phyloP scores from a whole-genome alignment of 2,888 invertebrate species.

The Metopia argyrocephala region DNA sequence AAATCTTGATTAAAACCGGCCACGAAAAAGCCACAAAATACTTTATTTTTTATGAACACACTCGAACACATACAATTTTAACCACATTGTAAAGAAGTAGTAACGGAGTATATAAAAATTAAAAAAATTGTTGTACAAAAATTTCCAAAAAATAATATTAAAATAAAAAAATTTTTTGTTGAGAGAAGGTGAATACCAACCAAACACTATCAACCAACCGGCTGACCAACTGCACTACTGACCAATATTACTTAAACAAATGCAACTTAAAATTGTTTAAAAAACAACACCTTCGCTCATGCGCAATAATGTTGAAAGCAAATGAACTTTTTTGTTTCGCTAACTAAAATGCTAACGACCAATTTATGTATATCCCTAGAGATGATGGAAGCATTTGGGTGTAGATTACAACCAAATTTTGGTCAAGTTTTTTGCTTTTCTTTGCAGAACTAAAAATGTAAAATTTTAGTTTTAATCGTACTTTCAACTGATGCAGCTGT shows the following conservation, averaged over 20 bases:
- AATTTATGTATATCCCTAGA: background rate
- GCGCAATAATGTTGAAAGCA: constrained; percentile 62
- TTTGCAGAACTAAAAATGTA: too few species aligned
- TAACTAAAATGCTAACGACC: too few species aligned
- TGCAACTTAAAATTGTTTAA: constrained; percentile 28
- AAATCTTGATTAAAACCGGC: constrained; percentile 65
- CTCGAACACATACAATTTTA: background rate
- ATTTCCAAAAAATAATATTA: background rate
- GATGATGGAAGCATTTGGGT: background rate
- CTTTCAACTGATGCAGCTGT: too few species aligned
- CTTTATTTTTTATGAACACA: constrained; percentile 5
- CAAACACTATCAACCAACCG: background rate
- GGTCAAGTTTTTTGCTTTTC: too few species aligned
- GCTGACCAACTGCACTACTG: constrained; percentile 15
- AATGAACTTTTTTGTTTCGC: constrained; percentile 54
- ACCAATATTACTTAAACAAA: constrained; percentile 54
- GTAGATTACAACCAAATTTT: background rate
- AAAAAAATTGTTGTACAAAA: background rate
- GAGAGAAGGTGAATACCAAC: constrained; percentile 57
- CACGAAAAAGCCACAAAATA: constrained; percentile 56
- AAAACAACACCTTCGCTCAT: constrained; percentile 63
- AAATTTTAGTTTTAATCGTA: too few species aligned
- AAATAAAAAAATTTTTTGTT: background rate
- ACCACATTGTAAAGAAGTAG: background rate
- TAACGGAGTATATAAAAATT: background rate